phyloP scores from a whole-genome alignment of 2,113 vertebrate species.

The Poeciliopsis occidentalis region DNA sequence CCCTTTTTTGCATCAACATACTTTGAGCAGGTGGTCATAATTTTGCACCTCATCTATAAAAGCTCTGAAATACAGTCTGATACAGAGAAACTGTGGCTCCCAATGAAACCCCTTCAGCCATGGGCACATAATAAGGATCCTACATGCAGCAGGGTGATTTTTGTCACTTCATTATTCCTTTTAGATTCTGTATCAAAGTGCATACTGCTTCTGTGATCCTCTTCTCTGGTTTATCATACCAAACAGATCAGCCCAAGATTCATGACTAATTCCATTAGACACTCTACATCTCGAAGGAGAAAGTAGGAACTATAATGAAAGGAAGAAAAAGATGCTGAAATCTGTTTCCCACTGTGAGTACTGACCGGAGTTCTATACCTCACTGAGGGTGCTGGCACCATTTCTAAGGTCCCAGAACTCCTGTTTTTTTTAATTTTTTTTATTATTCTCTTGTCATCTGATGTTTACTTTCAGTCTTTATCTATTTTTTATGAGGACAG shows the following conservation, averaged over 20 bases:
- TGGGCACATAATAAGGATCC: conserved; percentile 18
- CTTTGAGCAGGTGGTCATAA: background rate
- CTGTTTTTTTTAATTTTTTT: conserved; percentile 12
- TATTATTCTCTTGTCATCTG: conserved; percentile 16
- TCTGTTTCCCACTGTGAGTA: conserved; percentile 18
- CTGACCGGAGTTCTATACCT: conserved; percentile 11
- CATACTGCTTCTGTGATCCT: conserved; percentile 53
- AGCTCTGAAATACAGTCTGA: background rate
- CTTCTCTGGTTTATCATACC: conserved; percentile 53
- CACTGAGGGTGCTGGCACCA: conserved; percentile 23
- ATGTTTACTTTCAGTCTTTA: conserved; percentile 17
- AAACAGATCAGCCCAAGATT: conserved; percentile 51
- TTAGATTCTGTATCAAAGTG: conserved; percentile 66
- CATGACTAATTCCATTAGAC: conserved; percentile 59
- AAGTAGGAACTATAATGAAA: conserved; percentile 27
- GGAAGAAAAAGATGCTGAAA: conserved; percentile 27
- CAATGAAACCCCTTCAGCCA: conserved; percentile 16
- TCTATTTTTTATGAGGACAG: conserved; percentile 9
- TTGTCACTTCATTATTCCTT: conserved; percentile 56
- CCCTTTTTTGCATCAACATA: background rate
- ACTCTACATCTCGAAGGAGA: conserved; percentile 37
- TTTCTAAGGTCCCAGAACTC: conserved; percentile 11
- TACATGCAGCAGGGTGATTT: conserved; percentile 18
- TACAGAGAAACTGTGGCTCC: conserved; percentile 12
- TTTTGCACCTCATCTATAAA: background rate